A percentile compares a stretch with the other conserved stretches of the same genome.
phyloP scores from a whole-genome alignment of 2,888 invertebrate species.

The Scaeva pyrastri region DNA sequence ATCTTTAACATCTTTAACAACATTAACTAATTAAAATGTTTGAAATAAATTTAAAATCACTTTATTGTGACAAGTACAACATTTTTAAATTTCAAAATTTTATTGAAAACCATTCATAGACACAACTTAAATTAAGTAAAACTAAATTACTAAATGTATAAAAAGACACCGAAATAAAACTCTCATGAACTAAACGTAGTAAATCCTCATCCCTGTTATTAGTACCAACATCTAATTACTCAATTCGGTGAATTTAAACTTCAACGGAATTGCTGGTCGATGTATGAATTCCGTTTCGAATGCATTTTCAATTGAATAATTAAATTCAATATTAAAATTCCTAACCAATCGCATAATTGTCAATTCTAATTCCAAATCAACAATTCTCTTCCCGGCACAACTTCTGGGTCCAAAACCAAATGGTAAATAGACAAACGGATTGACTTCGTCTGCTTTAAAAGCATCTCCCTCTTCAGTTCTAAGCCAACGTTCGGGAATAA shows the following conservation, averaged over 20 bases:
- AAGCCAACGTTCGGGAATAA: slow-evolving; percentile 90
- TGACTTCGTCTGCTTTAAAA: slow-evolving; percentile 39
- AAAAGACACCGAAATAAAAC: too few species aligned
- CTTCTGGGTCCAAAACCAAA: slow-evolving; percentile 88
- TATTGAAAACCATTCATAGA: too few species aligned
- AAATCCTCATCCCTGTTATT: too few species aligned
- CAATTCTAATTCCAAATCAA: slow-evolving; percentile 87
- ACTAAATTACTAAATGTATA: too few species aligned
- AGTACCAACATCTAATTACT: slow-evolving; percentile 13
- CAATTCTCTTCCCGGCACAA: slow-evolving; percentile 89
- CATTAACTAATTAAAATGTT: too few species aligned
- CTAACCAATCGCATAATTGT: slow-evolving; percentile 77
- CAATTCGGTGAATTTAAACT: slow-evolving; percentile 79
- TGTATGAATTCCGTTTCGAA: slow-evolving; percentile 77
- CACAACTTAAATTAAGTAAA: too few species aligned
- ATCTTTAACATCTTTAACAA: too few species aligned
- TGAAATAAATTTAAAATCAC: too few species aligned
- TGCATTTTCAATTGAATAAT: slow-evolving; percentile 77
- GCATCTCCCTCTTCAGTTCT: slow-evolving; percentile 77
- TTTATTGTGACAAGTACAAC: too few species aligned
- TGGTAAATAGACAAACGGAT: slow-evolving; percentile 83
- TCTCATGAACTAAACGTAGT: too few species aligned
- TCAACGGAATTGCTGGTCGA: slow-evolving; percentile 80
- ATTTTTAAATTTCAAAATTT: too few species aligned
- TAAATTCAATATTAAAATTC: slow-evolving; percentile 79